Evolutionary conservation across 1,140 invertebrate genomes (phyloP).

Genomic region (roundworm (Caenorhabditis elegans)): DNA sequence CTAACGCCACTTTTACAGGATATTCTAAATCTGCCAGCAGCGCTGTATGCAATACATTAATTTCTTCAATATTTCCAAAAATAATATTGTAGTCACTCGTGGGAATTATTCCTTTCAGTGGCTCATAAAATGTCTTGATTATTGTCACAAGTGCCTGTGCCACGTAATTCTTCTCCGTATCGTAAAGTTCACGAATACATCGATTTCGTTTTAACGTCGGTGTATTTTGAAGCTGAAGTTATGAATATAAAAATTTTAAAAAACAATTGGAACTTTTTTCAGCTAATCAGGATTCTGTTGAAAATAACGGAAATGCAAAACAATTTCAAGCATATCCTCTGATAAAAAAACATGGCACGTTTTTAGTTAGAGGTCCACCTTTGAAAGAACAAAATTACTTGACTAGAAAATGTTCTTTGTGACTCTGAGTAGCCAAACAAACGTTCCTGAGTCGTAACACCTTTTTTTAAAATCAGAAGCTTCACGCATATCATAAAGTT

Average conservation of each 20-base stretch:
- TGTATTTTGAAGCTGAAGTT: conserved; percentile 40
- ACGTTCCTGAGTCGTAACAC: too few species aligned
- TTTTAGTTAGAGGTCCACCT: too few species aligned
- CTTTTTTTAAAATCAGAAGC: too few species aligned
- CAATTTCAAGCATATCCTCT: too few species aligned
- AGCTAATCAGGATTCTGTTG: too few species aligned
- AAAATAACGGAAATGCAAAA: too few species aligned
- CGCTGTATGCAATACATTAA: background rate
- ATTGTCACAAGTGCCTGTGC: conserved; percentile 84
- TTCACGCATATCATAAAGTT: too few species aligned
- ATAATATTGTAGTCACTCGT: conserved; percentile 42
- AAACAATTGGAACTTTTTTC: background rate
- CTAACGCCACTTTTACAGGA: conserved; percentile 60
- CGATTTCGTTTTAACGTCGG: conserved; percentile 83
- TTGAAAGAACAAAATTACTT: too few species aligned
- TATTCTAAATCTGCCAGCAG: background rate
- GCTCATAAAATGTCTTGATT: conserved; percentile 78
- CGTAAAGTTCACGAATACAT: conserved; percentile 89
- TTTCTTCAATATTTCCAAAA: conserved; percentile 52
- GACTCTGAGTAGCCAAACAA: too few species aligned
- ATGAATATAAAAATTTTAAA: background rate
- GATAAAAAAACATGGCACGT: too few species aligned
- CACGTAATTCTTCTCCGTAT: conserved; percentile 94
- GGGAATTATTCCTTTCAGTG: conserved; percentile 59
- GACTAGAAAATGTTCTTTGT: too few species aligned